Evolutionary conservation across 2,888 invertebrate genomes (phyloP).

Genomic region (Hermaeophaga mercurialis): DNA sequence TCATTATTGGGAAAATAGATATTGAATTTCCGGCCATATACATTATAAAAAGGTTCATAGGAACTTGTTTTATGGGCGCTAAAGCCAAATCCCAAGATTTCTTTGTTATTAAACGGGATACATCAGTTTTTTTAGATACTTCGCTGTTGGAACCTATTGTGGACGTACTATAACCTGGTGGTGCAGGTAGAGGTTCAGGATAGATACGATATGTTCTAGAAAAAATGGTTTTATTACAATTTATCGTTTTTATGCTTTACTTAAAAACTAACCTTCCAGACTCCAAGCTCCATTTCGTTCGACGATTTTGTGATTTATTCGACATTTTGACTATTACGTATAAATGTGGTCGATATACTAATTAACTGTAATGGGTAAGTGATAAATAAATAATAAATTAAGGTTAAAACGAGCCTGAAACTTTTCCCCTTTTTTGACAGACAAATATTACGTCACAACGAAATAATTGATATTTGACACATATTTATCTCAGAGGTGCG

Average conservation of each 20-base stretch:
- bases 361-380: constrained; percentile 4
- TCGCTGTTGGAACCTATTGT: constrained; percentile 75
- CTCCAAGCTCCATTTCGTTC: constrained; percentile 55
- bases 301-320: constrained; percentile 42
- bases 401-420: constrained; percentile 13
- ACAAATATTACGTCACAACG: too few species aligned
- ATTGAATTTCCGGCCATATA: constrained; percentile 99
- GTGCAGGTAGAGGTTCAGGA: constrained; percentile 65
- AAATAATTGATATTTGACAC: too few species aligned
- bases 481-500: too few species aligned
- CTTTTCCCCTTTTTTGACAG: too few species aligned
- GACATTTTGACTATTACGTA: constrained; percentile 32
- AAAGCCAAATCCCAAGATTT: constrained; percentile 97
- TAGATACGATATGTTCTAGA: constrained; percentile 40
- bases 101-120: constrained; percentile 85
- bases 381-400: constrained; percentile 28
- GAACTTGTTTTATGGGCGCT: constrained; percentile 93
- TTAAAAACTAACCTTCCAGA: constrained; percentile 46
- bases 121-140: constrained; percentile 80
- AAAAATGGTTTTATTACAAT: constrained; percentile 15
- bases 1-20: constrained; percentile 99
- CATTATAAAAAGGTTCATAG: constrained; percentile 99
- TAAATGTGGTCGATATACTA: constrained; percentile 2
- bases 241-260: not conserved
- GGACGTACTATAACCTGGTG: constrained; percentile 83